Conservation (phyloP, 2,888 invertebrate genomes). For the Asteroscopus sphinx region DNA sequence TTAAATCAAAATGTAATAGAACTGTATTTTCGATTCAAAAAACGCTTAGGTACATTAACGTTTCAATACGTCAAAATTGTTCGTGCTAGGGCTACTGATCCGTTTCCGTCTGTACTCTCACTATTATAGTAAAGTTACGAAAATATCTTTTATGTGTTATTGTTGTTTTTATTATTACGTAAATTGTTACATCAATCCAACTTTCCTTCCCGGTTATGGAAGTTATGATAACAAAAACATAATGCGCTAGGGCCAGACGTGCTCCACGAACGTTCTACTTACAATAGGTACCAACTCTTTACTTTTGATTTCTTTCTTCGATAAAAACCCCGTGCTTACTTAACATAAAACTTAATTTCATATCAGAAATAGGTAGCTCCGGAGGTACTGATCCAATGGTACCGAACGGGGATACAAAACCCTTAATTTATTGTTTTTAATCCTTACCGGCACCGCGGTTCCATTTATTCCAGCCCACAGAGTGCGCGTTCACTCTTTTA, state of each 20-base stretch:
- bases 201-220: conserved; percentile 72
- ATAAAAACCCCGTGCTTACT: conserved; percentile 30
- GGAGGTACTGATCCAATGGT: too few species aligned
- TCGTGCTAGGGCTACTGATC: too few species aligned
- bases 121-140: conserved; percentile 55
- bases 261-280: conserved; percentile 40
- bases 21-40: too few species aligned
- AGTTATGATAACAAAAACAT: conserved; percentile 69
- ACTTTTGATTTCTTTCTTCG: conserved; percentile 32
- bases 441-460: too few species aligned
- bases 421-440: too few species aligned
- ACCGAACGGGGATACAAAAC: too few species aligned
- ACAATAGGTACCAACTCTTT: not conserved
- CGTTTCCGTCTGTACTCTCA: too few species aligned
- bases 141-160: conserved; percentile 58
- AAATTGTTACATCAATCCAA: conserved; percentile 69
- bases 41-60: too few species aligned
- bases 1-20: too few species aligned
- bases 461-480: too few species aligned
- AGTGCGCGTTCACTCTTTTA: too few species aligned
- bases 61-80: too few species aligned
- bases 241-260: conserved; percentile 60
- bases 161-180: conserved; percentile 63
- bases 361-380: not conserved
- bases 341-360: conserved; percentile 13